phyloP scores from a whole-genome alignment of 2,113 vertebrate species.

The Aegithalos caudatus region DNA sequence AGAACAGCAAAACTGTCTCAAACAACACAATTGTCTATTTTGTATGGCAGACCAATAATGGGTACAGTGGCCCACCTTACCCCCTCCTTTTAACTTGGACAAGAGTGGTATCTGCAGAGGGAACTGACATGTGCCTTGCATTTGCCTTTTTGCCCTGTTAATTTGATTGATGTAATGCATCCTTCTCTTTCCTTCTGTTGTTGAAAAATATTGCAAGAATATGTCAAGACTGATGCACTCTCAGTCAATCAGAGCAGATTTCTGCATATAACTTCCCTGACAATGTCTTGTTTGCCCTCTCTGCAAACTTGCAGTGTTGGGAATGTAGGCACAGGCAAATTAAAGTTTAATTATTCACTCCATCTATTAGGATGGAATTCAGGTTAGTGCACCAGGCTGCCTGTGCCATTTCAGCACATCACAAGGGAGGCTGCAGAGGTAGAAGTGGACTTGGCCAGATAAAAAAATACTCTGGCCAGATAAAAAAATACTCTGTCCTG shows the following conservation, averaged over 20 bases:
- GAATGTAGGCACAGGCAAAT: background rate
- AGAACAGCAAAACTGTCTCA: background rate
- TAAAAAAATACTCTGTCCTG: background rate
- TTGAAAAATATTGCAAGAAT: background rate
- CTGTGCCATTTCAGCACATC: background rate
- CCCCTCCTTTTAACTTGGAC: background rate
- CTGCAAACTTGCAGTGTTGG: background rate
- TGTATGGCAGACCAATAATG: background rate
- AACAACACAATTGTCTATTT: background rate
- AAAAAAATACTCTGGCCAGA: too few relatives aligned
- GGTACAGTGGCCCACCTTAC: background rate
- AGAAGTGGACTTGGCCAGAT: background rate
- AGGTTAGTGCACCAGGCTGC: background rate
- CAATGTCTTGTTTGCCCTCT: background rate
- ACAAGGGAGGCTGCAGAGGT: background rate
- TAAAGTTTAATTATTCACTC: slow-evolving; percentile 31
- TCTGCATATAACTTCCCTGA: background rate
- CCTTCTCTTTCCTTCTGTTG: background rate
- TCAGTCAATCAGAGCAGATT: slow-evolving; percentile 25
- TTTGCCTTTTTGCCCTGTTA: slow-evolving; percentile 6
- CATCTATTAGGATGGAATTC: background rate
- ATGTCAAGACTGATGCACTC: background rate
- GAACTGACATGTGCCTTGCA: background rate
- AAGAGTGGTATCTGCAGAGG: background rate
- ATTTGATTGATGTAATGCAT: slow-evolving; percentile 6